Base-by-base conservation (phyloP, 2,113 vertebrate species). In the Lophius piscatorius region DNA sequence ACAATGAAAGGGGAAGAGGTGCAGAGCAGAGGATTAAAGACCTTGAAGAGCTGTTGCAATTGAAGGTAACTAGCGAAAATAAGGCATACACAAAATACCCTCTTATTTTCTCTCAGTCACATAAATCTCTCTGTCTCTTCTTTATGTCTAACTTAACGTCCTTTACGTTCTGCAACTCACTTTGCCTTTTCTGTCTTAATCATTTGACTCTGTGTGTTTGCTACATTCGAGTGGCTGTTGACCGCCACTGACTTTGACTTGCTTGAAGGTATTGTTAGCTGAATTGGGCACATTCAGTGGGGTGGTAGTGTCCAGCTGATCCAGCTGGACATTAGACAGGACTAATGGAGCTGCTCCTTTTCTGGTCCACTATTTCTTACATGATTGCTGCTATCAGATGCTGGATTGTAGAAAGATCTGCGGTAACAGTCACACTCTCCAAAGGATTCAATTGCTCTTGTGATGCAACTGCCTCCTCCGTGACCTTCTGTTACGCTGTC, bases 11-110 rank as follows among this genome's bases (percentile, higher is more conserved):
- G 86, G 82, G 88, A 91, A 60, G 78, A 90, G 83, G 80, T 76
- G 88, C 86, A 69, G 92, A 93, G 86, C 85, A 84, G 76, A 94
- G 80, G 86, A 92, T 93, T 81, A 90, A 89, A 89, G 92, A 91
- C 74, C 91, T 96, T 72, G 90, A 95, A 80, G 93, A 95, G 82
- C 85, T 93, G 36, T 84, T 93, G 21, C 70, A 87, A 28, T 81
- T 94, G 85, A 97, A 96, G 94, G 95, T 96, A 90, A 92, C 26
- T 84, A 23, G 21, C 71, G 46, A 26, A 29, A 31, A 22, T 40
- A 36, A 3, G 55, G 61, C n/a, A 57, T 58, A 35, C 26, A 39
- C 65, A 50, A 41, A 16, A 23, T 49, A 12, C 61, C 12, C 20
- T 24, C 20, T 23, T 21, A 8, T 46, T 48, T 60, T 28, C 16